Percentiles rank a stretch among this genome's conserved stretches.
These are phyloP conservation scores for Prionace glauca DNA, from an alignment of 2,797 vertebrate genomes.

Conservation along the genomic window DNA sequence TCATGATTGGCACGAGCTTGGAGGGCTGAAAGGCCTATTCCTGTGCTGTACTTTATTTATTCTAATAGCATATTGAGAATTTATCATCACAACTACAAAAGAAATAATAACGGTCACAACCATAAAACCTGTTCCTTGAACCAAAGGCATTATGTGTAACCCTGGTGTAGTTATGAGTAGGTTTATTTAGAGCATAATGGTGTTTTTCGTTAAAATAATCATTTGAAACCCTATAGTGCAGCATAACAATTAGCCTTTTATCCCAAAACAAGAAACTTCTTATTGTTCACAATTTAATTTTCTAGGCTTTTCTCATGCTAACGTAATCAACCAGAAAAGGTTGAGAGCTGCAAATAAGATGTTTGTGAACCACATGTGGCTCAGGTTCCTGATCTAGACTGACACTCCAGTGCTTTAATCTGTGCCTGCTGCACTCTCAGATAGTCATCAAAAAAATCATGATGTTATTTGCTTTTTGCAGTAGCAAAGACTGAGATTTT, in stretches of 20 bases:
- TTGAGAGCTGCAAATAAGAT: too few relatives aligned
- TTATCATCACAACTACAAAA: background rate
- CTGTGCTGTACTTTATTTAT: too few relatives aligned
- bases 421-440: background rate
- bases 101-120: background rate
- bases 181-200: background rate
- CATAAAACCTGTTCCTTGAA: background rate
- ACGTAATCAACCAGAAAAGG: too few relatives aligned
- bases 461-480: background rate
- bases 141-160: background rate
- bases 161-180: background rate
- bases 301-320: background rate
- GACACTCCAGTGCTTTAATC: background rate
- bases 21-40: too few relatives aligned
- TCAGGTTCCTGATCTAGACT: background rate
- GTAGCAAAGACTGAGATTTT: background rate
- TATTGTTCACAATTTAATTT: background rate
- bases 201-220: background rate
- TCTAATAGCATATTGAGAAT: background rate
- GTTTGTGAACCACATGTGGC: too few relatives aligned
- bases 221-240: background rate
- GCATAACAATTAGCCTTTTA: background rate
- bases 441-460: background rate
- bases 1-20: too few relatives aligned
- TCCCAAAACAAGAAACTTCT: background rate